Base-by-base conservation (phyloP, 1,140 invertebrate species). In the Lepidurus packardi region DNA sequence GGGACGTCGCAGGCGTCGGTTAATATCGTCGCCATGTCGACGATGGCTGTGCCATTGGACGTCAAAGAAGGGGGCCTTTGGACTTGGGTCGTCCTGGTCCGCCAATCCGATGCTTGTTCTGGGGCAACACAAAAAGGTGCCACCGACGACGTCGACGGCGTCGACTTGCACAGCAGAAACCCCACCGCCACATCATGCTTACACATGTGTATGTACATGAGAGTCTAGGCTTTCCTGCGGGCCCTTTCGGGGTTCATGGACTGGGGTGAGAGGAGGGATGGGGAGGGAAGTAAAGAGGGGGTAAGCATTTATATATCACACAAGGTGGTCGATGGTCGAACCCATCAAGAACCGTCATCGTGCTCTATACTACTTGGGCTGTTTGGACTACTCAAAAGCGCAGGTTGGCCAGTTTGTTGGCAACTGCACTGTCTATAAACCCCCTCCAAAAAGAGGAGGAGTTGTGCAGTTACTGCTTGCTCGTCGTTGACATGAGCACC, bases 81-180 rank as follows among this genome's bases (percentile, higher is more conserved):
- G 53, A 65, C 53, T 21, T 21, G 53, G 53, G 53, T 65, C 53
- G 53, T 65, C 53, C 53, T 65, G 13, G 53, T 65, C 53, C 53
- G 53, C 53, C 53, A 65, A 65, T 65, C 53, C 53, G 53, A 65
- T 21, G 53, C 53, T 65, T 65, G 53, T 65, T 65, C 53, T 65
- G 53, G 53, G 53, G 53, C 16, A 65, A 16, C 53, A 65, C 21
- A 65, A 65, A 65, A 65, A 13, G 34, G 53, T 65, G 53, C 53
- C 53, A 65, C 53, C 53, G 53, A 65, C 53, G 34, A 21, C 21
- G 53, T 21, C 53, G 21, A 13, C 53, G 53, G 21, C 53, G 53
- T 65, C 53, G 53, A 65, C 53, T 65, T 65, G 21, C 13, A 65
- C 21, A 21, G n/a, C 16, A 65, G 53, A 13, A 65, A 7, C 53